A percentile compares a stretch with the other conserved stretches of the same genome.
Conservation (phyloP, 2,888 invertebrate genomes). For the Chesias legatella region DNA sequence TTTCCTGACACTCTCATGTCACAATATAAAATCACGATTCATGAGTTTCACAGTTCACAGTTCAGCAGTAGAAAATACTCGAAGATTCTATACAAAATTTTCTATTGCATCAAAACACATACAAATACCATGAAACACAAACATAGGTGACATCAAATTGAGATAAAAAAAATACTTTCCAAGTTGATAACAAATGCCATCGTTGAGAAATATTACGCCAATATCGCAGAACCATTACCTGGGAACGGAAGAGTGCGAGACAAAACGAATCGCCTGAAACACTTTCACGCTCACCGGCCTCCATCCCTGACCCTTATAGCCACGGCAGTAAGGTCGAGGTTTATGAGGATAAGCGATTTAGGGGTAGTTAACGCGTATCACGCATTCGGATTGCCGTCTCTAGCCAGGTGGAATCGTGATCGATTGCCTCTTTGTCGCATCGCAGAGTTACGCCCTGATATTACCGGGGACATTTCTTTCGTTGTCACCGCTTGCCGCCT, state of each 20-base stretch:
- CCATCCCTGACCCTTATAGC: conserved; percentile 14
- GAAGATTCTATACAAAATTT: too few relatives aligned
- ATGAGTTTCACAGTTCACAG: too few relatives aligned
- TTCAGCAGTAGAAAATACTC: too few relatives aligned
- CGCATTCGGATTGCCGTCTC: conserved; percentile 60
- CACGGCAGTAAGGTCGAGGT: conserved; percentile 33
- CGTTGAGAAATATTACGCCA: conserved; percentile 63
- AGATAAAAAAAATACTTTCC: conserved; percentile 51
- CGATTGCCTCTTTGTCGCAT: conserved; percentile 69
- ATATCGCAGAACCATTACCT: conserved; percentile 61
- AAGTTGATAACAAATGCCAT: conserved; percentile 63
- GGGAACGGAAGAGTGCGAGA: conserved; percentile 51
- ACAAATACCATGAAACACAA: conserved; percentile 2
- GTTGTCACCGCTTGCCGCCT: conserved; percentile 53
- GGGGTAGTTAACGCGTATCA: conserved; percentile 66
- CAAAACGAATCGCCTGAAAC: conserved; percentile 57
- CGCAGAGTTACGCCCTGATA: conserved; percentile 44
- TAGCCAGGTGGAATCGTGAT: conserved; percentile 67
- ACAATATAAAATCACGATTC: too few relatives aligned
- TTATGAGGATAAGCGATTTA: conserved; percentile 33
- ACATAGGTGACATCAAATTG: conserved; percentile 17
- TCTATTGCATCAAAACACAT: neutral
- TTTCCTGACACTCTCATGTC: too few relatives aligned
- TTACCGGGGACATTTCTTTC: conserved; percentile 60
- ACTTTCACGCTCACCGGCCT: conserved; percentile 30